Evolutionary conservation across 2,113 vertebrate genomes (phyloP).

Genomic region (Calyptommatus sinebrachiatus): DNA sequence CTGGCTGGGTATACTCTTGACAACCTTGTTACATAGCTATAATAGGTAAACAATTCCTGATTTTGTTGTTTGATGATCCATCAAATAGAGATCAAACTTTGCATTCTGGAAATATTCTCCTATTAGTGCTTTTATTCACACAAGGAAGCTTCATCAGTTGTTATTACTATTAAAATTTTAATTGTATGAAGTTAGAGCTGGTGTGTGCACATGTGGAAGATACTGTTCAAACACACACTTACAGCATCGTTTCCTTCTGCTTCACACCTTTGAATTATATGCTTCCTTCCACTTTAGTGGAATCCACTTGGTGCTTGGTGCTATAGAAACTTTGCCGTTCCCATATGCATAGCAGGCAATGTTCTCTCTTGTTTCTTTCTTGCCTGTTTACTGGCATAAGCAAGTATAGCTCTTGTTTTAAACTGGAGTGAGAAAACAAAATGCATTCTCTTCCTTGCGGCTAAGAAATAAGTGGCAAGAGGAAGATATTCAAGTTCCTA

Average conservation of each 20-base stretch:
- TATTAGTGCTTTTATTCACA: background rate
- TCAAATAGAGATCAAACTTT: no score
- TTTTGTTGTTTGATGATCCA: no score
- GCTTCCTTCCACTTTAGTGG: no score
- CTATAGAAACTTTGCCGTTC: background rate
- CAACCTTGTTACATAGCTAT: no score
- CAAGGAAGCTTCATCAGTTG: background rate
- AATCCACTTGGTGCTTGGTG: background rate
- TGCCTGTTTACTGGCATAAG: background rate
- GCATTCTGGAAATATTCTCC: no score
- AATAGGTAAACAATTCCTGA: no score
- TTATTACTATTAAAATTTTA: no score
- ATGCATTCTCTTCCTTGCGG: background rate
- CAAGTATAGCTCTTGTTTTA: background rate
- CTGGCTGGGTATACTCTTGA: no score
- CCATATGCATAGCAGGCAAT: background rate
- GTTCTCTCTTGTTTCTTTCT: background rate
- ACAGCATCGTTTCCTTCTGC: background rate
- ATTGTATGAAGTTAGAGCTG: no score
- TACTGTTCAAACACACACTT: background rate
- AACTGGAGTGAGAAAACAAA: background rate
- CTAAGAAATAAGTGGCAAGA: background rate
- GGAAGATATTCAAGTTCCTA: background rate
- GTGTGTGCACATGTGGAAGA: background rate
- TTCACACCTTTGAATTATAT: background rate